These are phyloP conservation scores for Trialeurodes vaporariorum DNA, from an alignment of 1,140 invertebrate species.

Conservation along the genomic window DNA sequence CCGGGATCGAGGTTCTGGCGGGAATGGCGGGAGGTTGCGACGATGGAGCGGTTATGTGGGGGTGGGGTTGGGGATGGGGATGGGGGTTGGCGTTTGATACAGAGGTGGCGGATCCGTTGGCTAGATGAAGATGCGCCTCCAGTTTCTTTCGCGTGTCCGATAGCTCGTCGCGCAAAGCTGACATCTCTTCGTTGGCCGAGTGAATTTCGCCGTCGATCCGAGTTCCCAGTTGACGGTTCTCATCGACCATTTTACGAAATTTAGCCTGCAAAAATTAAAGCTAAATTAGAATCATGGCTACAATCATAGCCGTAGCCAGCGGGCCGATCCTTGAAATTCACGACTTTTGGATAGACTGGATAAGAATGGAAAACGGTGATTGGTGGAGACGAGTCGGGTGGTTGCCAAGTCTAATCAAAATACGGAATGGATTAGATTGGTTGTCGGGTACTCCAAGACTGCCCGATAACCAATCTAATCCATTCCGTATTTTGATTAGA, in stretches of 20 bases:
- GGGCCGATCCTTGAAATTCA: too few relatives aligned
- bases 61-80: slow-evolving; percentile 11
- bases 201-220: slow-evolving; percentile 50
- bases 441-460: too few relatives aligned
- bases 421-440: too few relatives aligned
- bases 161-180: slow-evolving; percentile 41
- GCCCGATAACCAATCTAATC: too few relatives aligned
- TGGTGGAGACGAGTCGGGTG: too few relatives aligned
- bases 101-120: slow-evolving; percentile 14
- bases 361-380: too few relatives aligned
- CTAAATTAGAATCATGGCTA: neutral
- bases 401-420: neutral
- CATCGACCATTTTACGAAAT: slow-evolving; percentile 57
- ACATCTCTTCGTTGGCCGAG: slow-evolving; percentile 45
- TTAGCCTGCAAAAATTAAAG: slow-evolving; percentile 37
- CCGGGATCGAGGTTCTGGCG: neutral
- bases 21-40: neutral
- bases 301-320: too few relatives aligned
- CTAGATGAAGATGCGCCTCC: slow-evolving; percentile 21
- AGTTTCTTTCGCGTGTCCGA: slow-evolving; percentile 39
- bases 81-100: slow-evolving; percentile 8
- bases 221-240: slow-evolving; percentile 48
- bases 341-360: too few relatives aligned
- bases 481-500: too few relatives aligned
- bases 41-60: slow-evolving; percentile 9